Base-by-base conservation (phyloP, 2,113 vertebrate genomes). In the Pimephales promelas region DNA sequence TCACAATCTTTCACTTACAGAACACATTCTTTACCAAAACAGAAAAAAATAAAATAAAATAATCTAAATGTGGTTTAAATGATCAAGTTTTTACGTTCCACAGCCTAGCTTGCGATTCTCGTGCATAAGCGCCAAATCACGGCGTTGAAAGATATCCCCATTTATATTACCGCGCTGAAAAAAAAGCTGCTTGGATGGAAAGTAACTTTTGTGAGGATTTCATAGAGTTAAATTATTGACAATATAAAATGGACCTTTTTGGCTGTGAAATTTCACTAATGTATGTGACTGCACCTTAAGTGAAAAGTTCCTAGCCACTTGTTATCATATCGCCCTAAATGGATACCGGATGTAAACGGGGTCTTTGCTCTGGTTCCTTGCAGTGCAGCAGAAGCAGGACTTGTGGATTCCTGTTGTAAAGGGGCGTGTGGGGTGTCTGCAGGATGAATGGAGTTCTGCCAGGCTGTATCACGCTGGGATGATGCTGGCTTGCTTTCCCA, bases 401-500 rank as follows among this genome's bases (percentile, higher is more conserved):
- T 90, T 89, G 91, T 90, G 88, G 90, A 90, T 89, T 91, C 89
- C 59, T 90, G 89, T 89, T 84, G 40, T 61, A 90, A 87, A 88
- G 74, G 89, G 87, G 90, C 43, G 85, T 90, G 86, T 90, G 85
- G 88, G 87, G 87, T 77, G 49, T 91, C 66, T 85, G 81, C 89
- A 86, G 64, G 80, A 84, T 81, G 43, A 34, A 81, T 86, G 87
- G 87, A 80, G 24, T 66, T 78, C n/a, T 90, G 90, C 91, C 89
- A 89, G 26, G 61, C 75, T 86, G 82, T 77, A 84, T 89, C 78
- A 87, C 4, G 87, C 76, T 87, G 85, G 83, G 88, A 80, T 86
- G 90, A 90, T 86, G 91, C 92, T 92, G 92, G 91, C 91, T 89
- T 86, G 73, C 83, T 90, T 92, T 89, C 87, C 82, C 86, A 62